Evolutionary conservation across 2,888 invertebrate genomes (phyloP), one percentile per base, ranked within the genome.

Genomic region (Cryptosula pallasiana): DNA sequence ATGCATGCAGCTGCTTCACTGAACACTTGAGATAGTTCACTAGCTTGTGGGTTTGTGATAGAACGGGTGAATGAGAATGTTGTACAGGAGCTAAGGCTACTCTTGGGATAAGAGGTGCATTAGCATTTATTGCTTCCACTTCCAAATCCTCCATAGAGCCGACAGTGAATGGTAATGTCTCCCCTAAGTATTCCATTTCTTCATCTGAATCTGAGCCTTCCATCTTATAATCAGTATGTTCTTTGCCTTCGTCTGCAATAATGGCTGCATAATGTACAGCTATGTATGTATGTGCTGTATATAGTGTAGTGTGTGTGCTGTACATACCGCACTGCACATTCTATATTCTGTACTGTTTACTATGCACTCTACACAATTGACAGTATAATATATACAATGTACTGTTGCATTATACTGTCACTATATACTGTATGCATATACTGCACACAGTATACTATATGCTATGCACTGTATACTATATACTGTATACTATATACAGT

Each of bases 81-180:
- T 27, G 25, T 5, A n/a, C 3, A 9, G 2, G 13, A 9, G 27
- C 9, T 5, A 25, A 5, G 3, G 13, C 32, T 13, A 63, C 13
- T 2, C 13, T 32, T 63, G 63, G 63, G 3, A 32, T 16, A 63
- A 13, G 29, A 29, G 32, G 32, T 25, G 63, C 63, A 32, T 63
- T 63, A 34, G 63, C 20, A 27, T 63, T 63, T 25, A 63, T 63
- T 3, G 27, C 63, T 63, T 20, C 63, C 16, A 63, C 63, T 32
- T 63, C 63, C 13, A 63, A n/a, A 34, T 63, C 63, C 32, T 63
- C 63, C 5, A 45, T 5, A 32, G 63, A 63, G 9, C 32, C 63
- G 13, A 63, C n/a, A 25, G 32, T 63, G 27, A 63, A 63, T 27
- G 63, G 63, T 32, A 63, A n/a, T 16, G 63, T 63, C 20, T 23